phyloP scores from a whole-genome alignment of 2,888 invertebrate genomes.

The Tenthredo notha region DNA sequence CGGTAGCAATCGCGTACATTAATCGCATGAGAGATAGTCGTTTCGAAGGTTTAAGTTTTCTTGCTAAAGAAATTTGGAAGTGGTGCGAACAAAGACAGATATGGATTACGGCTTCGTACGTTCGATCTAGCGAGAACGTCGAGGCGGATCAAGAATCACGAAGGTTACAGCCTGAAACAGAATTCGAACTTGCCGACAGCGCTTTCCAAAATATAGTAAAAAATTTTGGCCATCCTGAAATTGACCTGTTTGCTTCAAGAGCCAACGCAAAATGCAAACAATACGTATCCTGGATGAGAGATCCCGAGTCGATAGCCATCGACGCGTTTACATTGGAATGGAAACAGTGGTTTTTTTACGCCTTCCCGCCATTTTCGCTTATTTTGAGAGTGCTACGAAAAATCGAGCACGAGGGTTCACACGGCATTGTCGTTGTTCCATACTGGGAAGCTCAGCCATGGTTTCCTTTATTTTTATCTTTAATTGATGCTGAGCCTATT shows the following conservation, averaged over 20 bases:
- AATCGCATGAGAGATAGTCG: slow-evolving; percentile 57
- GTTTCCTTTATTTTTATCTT: slow-evolving; percentile 63
- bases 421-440: slow-evolving; percentile 66
- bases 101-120: slow-evolving; percentile 53
- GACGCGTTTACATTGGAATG: slow-evolving; percentile 59
- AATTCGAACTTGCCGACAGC: slow-evolving; percentile 51
- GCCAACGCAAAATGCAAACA: slow-evolving; percentile 59
- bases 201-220: slow-evolving; percentile 44
- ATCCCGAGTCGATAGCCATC: slow-evolving; percentile 56
- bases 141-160: slow-evolving; percentile 58
- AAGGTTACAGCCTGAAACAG: slow-evolving; percentile 55
- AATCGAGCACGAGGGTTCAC: slow-evolving; percentile 64
- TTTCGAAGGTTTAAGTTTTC: slow-evolving; percentile 18
- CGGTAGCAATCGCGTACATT: slow-evolving; percentile 58
- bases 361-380: slow-evolving; percentile 59
- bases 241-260: slow-evolving; percentile 60
- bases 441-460: slow-evolving; percentile 64
- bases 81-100: slow-evolving; percentile 57
- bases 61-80: slow-evolving; percentile 52
- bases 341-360: slow-evolving; percentile 55
- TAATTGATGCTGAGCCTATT: slow-evolving; percentile 52
- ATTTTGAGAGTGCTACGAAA: slow-evolving; percentile 62
- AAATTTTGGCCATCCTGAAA: slow-evolving; percentile 51
- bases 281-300: slow-evolving; percentile 59
- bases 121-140: neutral